A percentile compares a stretch with the other conserved stretches of the same genome.
These are phyloP conservation scores for Sebastes ruberrimus DNA, from an alignment of 2,797 vertebrate species.

Conservation along the genomic window DNA sequence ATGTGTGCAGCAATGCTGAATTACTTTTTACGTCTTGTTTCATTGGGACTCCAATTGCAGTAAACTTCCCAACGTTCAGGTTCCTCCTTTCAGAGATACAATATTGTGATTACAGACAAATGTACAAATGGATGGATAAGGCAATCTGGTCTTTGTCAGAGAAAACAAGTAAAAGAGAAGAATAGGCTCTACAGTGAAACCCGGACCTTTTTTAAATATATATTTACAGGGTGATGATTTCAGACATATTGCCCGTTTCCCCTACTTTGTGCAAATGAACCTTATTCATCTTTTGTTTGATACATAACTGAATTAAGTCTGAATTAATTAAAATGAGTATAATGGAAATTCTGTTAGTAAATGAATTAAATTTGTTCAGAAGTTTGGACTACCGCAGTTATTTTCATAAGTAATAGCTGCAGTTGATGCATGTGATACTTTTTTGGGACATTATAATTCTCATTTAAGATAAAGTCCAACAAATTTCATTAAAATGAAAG, in stretches of 20 bases:
- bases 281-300: slow-evolving; percentile 32
- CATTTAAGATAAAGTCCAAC: slow-evolving; percentile 31
- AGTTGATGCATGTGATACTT: slow-evolving; percentile 6
- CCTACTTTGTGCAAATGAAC: slow-evolving; percentile 6
- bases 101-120: neutral
- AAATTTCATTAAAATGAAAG: slow-evolving; percentile 60
- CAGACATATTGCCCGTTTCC: neutral
- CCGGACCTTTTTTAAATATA: neutral
- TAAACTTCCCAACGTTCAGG: neutral
- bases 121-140: neutral
- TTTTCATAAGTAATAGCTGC: neutral
- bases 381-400: neutral
- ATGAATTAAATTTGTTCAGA: neutral
- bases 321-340: neutral
- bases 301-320: neutral
- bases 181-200: neutral
- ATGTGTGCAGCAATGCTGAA: neutral
- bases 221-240: neutral
- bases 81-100: neutral
- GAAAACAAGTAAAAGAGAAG: neutral
- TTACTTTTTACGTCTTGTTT: neutral
- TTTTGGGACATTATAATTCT: slow-evolving; percentile 34
- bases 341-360: neutral
- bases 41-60: neutral
- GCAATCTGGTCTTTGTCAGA: neutral